Base-by-base conservation (phyloP, 2,113 vertebrate genomes). In the Eclectus roratus region DNA sequence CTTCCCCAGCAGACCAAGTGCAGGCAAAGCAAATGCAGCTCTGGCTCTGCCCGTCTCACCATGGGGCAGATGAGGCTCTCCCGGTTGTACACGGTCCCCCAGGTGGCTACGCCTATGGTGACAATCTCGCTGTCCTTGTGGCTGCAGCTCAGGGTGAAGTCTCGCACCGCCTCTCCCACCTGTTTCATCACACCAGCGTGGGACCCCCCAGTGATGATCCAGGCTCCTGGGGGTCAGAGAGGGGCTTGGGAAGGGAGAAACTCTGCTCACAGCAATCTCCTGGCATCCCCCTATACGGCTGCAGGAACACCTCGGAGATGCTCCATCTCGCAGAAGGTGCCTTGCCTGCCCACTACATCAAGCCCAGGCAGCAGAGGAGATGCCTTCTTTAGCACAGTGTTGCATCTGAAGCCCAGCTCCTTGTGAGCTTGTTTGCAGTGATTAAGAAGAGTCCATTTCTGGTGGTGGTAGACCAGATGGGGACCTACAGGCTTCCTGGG, bases 121-220 rank as follows among this genome's bases (percentile, higher is more conserved):
- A 99, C 98, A 9, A 99, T 98, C 4, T 99, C 97, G 1, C 94
- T 88, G 9, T 98, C 97, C 37, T 96, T 97, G 88, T 97, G 96
- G 96, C 96, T 97, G 92, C 97, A 98, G 92, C 98, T 99, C 89
- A 99, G 97, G 47, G 97, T 89, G 80, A 98, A 98, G 96, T 99
- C 98, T 35, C 98, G 94, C 90, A 99, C 99, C 0, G 99, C 99
- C 97, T 98, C 98, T 3, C 99, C 99, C 58, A 99, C 99, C 56
- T 99, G 99, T 80, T 99, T 99, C 99, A 99, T 99, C 91, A 99
- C 99, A 4, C 99, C 99, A 1, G 99, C 6, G 29, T 99, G 98
- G 71, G 99, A 98, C 1, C 99, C 99, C 2, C 99, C 99, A 0
- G 99, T 99, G 95, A 99, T 98, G 91, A 99, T 99, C 99, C 99